Conservation (phyloP, 2,113 vertebrate genomes). For the human region DNA sequence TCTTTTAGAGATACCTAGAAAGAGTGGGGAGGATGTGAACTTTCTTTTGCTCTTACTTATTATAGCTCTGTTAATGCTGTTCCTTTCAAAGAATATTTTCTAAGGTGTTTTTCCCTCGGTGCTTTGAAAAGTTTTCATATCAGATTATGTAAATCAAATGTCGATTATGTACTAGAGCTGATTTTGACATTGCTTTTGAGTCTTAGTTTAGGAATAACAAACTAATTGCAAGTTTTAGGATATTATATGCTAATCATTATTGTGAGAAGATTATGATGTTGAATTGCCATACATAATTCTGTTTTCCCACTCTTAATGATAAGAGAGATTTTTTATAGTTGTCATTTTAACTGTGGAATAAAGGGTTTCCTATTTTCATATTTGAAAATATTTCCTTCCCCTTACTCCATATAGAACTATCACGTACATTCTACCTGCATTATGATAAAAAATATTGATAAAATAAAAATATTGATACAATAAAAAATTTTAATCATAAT, state of each 20-base stretch:
- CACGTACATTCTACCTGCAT: not conserved
- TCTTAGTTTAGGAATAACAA: conserved; percentile 33
- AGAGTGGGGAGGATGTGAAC: not conserved
- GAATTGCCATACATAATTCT: conserved; percentile 16
- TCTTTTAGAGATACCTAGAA: not conserved
- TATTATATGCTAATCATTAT: conserved; percentile 3
- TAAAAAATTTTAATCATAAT: not conserved
- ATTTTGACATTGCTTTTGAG: conserved; percentile 34
- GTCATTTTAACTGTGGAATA: not conserved
- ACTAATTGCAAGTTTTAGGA: conserved; percentile 19
- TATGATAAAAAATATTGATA: not conserved
- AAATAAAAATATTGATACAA: no score
- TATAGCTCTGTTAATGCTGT: not conserved
- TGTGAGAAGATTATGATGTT: conserved; percentile 14
- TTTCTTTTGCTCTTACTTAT: conserved; percentile 16
- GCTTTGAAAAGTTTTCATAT: conserved; percentile 26
- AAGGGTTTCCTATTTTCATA: conserved; percentile 20
- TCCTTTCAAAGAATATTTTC: conserved; percentile 33
- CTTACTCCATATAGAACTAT: not conserved
- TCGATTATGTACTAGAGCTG: not conserved
- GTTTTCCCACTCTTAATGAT: not conserved
- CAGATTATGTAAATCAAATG: conserved; percentile 31
- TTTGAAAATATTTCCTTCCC: conserved; percentile 19
- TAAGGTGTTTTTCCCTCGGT: not conserved
- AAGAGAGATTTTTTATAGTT: conserved; percentile 21